These are phyloP conservation scores for Apostichopus californicus DNA, from an alignment of 35 echinoderm and acorn worm species.

Conservation along the genomic window DNA sequence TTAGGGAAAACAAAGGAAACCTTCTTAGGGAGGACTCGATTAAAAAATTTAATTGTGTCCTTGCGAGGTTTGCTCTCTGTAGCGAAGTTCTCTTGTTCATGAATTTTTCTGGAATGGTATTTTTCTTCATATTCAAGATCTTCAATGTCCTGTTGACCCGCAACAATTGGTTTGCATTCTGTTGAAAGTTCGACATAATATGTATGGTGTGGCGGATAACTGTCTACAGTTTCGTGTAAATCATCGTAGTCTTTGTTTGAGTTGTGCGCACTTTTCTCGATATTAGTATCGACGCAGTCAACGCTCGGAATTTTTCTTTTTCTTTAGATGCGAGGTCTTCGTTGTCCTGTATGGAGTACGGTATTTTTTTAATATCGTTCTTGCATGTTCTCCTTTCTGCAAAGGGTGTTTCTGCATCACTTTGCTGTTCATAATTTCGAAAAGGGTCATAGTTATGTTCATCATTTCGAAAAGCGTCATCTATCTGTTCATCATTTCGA, in stretches of 20 bases:
- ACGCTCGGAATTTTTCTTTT: background rate
- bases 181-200: too few relatives aligned
- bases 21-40: background rate
- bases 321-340: background rate
- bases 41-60: background rate
- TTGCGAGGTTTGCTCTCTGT: background rate
- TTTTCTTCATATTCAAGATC: too few relatives aligned
- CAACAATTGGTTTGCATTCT: too few relatives aligned
- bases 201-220: too few relatives aligned
- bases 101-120: too few relatives aligned
- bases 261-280: background rate
- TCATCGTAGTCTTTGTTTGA: too few relatives aligned
- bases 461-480: too few relatives aligned
- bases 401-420: background rate
- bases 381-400: background rate
- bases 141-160: too few relatives aligned
- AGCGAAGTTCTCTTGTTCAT: too few relatives aligned
- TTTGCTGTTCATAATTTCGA: background rate
- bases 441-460: too few relatives aligned
- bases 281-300: background rate
- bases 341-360: background rate
- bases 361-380: background rate
- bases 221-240: too few relatives aligned
- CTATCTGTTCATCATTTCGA: too few relatives aligned
- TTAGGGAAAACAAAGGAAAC: constrained; percentile 16